Conservation (phyloP, 2,888 invertebrate genomes). For the Cosmia trapezina region DNA sequence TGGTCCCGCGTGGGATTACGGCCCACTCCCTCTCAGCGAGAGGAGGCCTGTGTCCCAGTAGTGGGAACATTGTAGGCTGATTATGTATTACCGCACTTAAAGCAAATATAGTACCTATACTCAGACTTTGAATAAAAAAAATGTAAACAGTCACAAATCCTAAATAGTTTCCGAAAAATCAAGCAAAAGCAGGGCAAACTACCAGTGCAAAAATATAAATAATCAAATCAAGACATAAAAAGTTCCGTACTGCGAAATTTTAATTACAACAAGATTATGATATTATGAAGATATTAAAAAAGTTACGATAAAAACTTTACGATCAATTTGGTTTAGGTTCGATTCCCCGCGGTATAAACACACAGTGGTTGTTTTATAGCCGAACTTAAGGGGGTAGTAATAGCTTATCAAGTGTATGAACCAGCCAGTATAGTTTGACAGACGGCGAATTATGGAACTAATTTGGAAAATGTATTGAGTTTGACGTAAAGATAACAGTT, state of each 20-base stretch:
- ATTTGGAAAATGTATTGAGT: background rate
- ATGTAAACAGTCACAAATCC: background rate
- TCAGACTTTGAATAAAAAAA: background rate
- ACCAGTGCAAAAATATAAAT: constrained; percentile 12
- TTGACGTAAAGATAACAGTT: constrained; percentile 24
- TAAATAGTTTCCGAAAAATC: background rate
- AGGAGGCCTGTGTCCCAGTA: too few relatives aligned
- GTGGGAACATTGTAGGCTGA: too few relatives aligned
- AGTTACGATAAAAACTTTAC: constrained; percentile 65
- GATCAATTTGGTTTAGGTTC: constrained; percentile 74
- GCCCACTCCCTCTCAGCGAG: too few relatives aligned
- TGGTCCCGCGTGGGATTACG: too few relatives aligned
- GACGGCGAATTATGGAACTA: constrained; percentile 13
- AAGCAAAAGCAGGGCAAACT: background rate
- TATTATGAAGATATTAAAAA: constrained; percentile 57
- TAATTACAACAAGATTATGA: constrained; percentile 56
- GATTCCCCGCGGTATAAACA: constrained; percentile 65
- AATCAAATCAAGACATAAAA: constrained; percentile 58
- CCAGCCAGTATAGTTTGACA: constrained; percentile 28
- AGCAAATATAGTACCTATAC: too few relatives aligned
- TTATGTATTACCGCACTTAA: too few relatives aligned
- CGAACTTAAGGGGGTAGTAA: constrained; percentile 32
- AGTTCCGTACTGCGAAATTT: constrained; percentile 52
- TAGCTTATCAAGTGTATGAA: constrained; percentile 41
- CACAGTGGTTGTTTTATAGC: constrained; percentile 53